A percentile compares a stretch with the other conserved stretches of the same genome.
These are phyloP conservation scores for Drosophila eohydei DNA, from an alignment of 2,888 invertebrate genomes.

Conservation along the genomic window DNA sequence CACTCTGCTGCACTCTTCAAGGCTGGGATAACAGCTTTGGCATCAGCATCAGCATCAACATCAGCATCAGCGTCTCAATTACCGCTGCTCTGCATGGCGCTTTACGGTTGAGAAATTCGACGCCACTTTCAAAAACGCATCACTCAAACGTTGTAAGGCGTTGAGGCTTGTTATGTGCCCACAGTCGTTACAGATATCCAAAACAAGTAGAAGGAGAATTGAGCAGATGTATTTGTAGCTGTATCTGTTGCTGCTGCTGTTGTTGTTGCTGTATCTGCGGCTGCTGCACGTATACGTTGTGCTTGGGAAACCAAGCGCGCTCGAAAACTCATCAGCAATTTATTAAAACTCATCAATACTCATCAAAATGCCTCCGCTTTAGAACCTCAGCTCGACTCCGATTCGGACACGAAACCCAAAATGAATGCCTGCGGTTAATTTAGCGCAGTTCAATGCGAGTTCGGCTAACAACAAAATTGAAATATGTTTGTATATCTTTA, in stretches of 20 bases:
- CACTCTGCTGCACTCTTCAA: constrained; percentile 7
- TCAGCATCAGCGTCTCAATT: constrained; percentile 74
- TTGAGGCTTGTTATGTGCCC: constrained; percentile 68
- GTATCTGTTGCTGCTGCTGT: constrained; percentile 12
- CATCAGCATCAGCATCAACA: constrained; percentile 39
- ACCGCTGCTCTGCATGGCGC: constrained; percentile 78
- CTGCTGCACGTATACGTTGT: constrained; percentile 10
- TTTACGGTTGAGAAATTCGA: constrained; percentile 80
- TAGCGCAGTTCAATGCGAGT: constrained; percentile 66
- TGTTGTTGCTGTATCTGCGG: background rate
- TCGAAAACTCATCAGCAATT: constrained; percentile 79
- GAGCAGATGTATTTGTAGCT: constrained; percentile 35
- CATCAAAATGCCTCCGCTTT: constrained; percentile 70
- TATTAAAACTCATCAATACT: constrained; percentile 82
- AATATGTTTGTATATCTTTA: constrained; percentile 68
- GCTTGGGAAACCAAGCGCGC: constrained; percentile 62
- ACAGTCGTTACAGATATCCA: constrained; percentile 57
- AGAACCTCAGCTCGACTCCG: constrained; percentile 41
- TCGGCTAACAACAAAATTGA: constrained; percentile 66
- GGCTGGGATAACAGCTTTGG: constrained; percentile 30
- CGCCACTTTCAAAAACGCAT: constrained; percentile 79
- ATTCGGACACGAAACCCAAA: constrained; percentile 46
- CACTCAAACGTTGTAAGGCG: constrained; percentile 72
- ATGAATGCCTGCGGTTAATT: constrained; percentile 78
- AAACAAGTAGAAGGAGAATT: constrained; percentile 37